Evolutionary conservation across 2,888 invertebrate species (phyloP).

Genomic region (Frankliniella fusca): DNA sequence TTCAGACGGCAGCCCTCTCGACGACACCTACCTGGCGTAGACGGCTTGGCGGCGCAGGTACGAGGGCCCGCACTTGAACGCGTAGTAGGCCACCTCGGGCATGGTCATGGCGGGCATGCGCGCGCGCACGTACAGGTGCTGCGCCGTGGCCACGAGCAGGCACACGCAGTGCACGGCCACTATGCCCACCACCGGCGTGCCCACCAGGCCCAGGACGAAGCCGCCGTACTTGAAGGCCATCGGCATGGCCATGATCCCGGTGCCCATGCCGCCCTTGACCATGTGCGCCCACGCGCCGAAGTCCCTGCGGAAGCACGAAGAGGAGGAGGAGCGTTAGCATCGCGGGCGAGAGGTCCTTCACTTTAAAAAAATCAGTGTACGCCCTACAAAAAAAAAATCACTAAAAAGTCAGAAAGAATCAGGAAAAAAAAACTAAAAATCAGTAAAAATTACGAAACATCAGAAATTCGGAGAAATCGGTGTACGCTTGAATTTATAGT

Average conservation of each 20-base stretch:
- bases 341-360: no score
- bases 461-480: no score
- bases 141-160: constrained; percentile 3
- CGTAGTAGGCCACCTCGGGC: not conserved
- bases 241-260: constrained; percentile 15
- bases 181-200: not conserved
- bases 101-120: constrained; percentile 11
- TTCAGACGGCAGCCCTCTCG: no score
- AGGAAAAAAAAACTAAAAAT: not conserved
- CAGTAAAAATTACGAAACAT: no score
- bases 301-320: not conserved
- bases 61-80: not conserved
- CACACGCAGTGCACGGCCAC: not conserved
- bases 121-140: constrained; percentile 18
- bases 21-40: no score
- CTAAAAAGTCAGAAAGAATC: not conserved
- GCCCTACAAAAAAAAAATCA: no score
- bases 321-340: not conserved
- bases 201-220: not conserved
- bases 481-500: no score
- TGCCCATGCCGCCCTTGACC: constrained; percentile 15
- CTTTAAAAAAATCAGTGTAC: no score
- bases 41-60: no score
- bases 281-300: constrained; percentile 7
- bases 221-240: constrained; percentile 18